These are phyloP conservation scores for Pristionchus pacificus DNA, from an alignment of 1,140 invertebrate species.

Conservation along the genomic window DNA sequence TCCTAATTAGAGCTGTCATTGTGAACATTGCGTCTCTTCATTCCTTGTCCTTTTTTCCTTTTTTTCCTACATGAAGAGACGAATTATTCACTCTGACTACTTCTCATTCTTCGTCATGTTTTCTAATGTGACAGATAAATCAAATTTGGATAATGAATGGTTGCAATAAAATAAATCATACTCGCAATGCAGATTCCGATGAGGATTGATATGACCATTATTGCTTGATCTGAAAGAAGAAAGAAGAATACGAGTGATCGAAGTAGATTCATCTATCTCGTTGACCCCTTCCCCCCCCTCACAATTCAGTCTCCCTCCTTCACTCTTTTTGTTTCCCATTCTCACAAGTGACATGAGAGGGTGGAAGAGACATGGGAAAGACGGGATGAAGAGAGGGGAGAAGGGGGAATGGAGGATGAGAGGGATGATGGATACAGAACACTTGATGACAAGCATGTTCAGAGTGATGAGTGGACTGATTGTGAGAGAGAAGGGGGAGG, in stretches of 20 bases:
- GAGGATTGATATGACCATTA: constrained; percentile 16
- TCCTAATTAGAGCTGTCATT: neutral
- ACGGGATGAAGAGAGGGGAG: neutral
- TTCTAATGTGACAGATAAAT: too few relatives aligned
- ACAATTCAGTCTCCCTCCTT: neutral
- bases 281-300: neutral
- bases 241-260: neutral
- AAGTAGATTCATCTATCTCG: neutral
- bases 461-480: too few relatives aligned
- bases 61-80: neutral
- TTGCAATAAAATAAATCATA: neutral
- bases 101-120: too few relatives aligned
- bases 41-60: neutral
- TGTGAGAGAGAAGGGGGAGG: too few relatives aligned
- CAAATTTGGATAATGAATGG: too few relatives aligned
- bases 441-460: too few relatives aligned
- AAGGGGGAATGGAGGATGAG: neutral
- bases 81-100: too few relatives aligned
- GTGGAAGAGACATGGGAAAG: neutral
- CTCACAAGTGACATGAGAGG: neutral
- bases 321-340: neutral
- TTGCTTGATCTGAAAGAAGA: constrained; percentile 1
- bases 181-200: constrained; percentile 4
- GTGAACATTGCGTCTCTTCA: too few relatives aligned
- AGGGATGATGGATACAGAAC: neutral